Conservation (phyloP, 1,140 invertebrate genomes). For the Heliconius hermathena region DNA sequence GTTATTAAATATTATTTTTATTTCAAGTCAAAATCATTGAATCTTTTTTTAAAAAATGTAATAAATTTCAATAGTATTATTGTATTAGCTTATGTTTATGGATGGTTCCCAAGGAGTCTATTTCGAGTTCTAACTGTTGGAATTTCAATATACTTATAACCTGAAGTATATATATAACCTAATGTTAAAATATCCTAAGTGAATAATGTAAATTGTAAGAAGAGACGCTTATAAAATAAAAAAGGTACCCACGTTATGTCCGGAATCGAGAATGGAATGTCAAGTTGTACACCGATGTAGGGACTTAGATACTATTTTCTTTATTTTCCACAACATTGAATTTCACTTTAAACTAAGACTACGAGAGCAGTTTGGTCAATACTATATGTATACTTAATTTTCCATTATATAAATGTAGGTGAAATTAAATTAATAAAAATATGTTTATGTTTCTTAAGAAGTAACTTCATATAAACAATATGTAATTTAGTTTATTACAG, state of each 20-base stretch:
- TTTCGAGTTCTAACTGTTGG: no score
- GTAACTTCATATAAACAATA: not conserved
- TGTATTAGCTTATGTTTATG: no score
- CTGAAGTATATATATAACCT: no score
- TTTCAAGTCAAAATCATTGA: not conserved
- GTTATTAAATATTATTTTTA: not conserved
- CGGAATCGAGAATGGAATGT: not conserved
- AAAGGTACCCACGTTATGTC: not conserved
- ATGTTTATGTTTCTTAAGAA: not conserved
- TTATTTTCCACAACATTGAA: slow-evolving; percentile 5
- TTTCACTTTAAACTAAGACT: not conserved
- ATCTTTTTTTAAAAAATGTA: not conserved
- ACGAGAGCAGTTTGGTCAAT: not conserved
- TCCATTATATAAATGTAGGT: not conserved
- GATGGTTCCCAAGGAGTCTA: no score
- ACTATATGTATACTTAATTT: not conserved
- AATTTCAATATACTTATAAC: no score
- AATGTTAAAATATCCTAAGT: no score
- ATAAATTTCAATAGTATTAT: not conserved
- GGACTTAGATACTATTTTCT: not conserved
- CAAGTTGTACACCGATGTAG: not conserved
- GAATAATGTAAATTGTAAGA: not conserved
- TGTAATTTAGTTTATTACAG: not conserved
- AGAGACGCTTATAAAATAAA: not conserved
- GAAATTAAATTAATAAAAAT: not conserved